Evolutionary conservation across 2,888 invertebrate genomes (phyloP).

Genomic region (Psylliodes chrysocephalus): DNA sequence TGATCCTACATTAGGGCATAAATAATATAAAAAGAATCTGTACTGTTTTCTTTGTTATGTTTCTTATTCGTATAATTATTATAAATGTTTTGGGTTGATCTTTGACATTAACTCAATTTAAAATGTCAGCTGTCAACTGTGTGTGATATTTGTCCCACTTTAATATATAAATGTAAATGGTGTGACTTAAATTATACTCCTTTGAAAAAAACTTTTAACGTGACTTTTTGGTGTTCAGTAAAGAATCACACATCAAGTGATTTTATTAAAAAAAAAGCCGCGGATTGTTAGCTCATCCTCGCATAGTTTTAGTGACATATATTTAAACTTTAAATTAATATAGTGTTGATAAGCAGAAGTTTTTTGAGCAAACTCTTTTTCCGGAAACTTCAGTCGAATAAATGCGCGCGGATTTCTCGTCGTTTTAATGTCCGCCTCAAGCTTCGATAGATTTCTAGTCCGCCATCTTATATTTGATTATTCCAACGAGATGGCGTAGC

Average conservation of each 20-base stretch:
- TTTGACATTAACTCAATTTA: not conserved
- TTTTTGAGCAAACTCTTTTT: conserved; percentile 45
- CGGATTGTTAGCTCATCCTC: conserved; percentile 62
- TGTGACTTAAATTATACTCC: conserved; percentile 2
- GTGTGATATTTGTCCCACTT: not conserved
- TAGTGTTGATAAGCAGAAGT: conserved; percentile 45
- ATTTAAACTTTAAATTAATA: conserved; percentile 58
- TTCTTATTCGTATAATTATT: not conserved
- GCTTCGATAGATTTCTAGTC: conserved; percentile 11
- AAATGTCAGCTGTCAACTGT: not conserved
- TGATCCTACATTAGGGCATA: conserved; percentile 7
- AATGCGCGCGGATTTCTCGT: not conserved
- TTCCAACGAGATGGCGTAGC: not conserved
- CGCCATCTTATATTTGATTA: not conserved
- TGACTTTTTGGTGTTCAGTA: conserved; percentile 25
- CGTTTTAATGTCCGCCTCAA: conserved; percentile 15
- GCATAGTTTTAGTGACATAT: conserved; percentile 58
- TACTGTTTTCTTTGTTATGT: conserved; percentile 6
- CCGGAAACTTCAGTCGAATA: conserved; percentile 15
- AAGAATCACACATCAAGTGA: conserved; percentile 38
- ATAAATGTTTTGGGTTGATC: not conserved
- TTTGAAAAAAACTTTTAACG: not conserved
- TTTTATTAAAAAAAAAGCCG: conserved; percentile 48
- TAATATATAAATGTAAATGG: conserved; percentile 1
- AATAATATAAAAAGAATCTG: not conserved